phyloP scores from a whole-genome alignment of 2,113 vertebrate genomes.

The Urocolius indicus region DNA sequence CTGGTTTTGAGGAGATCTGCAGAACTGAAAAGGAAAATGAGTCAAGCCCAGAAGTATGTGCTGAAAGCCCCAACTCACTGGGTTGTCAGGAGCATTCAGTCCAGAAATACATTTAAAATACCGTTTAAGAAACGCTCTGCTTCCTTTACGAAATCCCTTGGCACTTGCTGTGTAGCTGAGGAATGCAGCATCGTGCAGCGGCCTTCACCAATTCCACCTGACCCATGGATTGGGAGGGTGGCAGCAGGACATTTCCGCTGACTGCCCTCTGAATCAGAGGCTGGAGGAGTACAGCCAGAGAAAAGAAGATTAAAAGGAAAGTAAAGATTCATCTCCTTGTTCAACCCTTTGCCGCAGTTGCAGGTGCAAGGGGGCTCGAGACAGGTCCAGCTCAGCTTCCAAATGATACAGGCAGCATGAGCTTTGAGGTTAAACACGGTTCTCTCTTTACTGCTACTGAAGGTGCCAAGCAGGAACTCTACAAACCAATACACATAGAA shows the following conservation, averaged over 20 bases:
- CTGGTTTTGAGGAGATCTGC: constrained; percentile 8
- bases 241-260: background rate
- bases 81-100: background rate
- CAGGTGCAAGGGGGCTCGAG: background rate
- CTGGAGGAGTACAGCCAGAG: background rate
- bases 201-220: background rate
- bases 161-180: background rate
- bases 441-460: background rate
- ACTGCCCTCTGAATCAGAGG: background rate
- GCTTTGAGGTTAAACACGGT: background rate
- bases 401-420: background rate
- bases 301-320: background rate
- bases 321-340: background rate
- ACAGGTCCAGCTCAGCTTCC: background rate
- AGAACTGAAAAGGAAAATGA: constrained; percentile 2
- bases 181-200: background rate
- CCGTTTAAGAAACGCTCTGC: background rate
- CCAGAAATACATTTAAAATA: constrained; percentile 32
- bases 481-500: background rate
- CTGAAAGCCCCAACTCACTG: constrained; percentile 35
- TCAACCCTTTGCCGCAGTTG: background rate
- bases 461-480: background rate
- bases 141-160: background rate
- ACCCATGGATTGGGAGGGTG: rapidly evolving
- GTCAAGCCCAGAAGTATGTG: constrained; percentile 9